Base-by-base conservation (phyloP, 2,797 vertebrate genomes). In the Lycodopsis pacificus region DNA sequence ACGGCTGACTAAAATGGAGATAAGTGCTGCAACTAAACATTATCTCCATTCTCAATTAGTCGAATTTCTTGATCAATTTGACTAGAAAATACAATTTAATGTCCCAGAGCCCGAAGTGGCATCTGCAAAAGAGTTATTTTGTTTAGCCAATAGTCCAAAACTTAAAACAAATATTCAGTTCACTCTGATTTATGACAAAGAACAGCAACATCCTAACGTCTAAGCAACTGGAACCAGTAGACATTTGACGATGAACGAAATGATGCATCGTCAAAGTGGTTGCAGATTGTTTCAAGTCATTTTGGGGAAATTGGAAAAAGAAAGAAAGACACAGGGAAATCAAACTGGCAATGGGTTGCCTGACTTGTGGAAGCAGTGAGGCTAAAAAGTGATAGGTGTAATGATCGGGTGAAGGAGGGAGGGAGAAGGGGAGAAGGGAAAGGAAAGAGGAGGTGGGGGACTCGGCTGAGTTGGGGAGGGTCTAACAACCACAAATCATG, bases 401-500 rank as follows among this genome's bases (percentile, higher is more conserved):
- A 86, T 77, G 58, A 85, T 65, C 4, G 46, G 73, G 57, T 58
- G 58, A 27, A 22, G 58, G 65, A 44, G 46, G 48, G 63, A 66
- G 32, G 36, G 51, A 48, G 59, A 63, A 32, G 64, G 71, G 8
- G 30, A 66, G 42, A 14, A 46, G 64, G 61, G 80, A 58, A 72
- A 71, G 67, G 58, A 65, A 66, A 34, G 40, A 44, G 64, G 66
- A 34, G 65, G 66, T 25, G 36, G 61, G 34, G 61, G 56, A 20
- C 58, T 14, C 17, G 5, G 46, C 68, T 13, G 66, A 65, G 59
- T 40, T 32, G 36, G 56, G 68, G 65, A 63, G 78, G 69, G 73
- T 79, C 78, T 67, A 70, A 72, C 51, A 89, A 77, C 86, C 88
- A 90, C 92, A 94, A 94, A 95, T 94, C 92, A 93, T 85, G 88